Percentiles rank a stretch among this genome's conserved stretches.
Conservation (phyloP, 2,113 vertebrate genomes). For the Eidolon helvum region DNA sequence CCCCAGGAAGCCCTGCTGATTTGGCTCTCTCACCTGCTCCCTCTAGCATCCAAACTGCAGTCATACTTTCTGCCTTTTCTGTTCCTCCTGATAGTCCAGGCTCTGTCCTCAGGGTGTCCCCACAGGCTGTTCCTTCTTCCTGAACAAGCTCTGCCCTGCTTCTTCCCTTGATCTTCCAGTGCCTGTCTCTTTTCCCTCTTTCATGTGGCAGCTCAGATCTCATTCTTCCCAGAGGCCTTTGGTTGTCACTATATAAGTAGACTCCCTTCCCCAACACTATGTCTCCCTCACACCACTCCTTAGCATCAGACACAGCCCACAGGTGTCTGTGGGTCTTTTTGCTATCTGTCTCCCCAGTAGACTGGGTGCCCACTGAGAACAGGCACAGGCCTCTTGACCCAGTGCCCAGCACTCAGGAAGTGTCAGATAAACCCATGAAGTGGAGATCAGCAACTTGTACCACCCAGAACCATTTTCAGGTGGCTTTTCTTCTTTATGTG, state of each 20-base stretch:
- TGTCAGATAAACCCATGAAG: neutral
- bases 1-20: neutral
- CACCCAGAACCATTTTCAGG: neutral
- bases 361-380: neutral
- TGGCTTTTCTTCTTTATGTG: neutral
- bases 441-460: neutral
- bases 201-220: neutral
- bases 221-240: neutral
- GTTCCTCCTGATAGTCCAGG: neutral
- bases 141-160: neutral
- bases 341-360: neutral
- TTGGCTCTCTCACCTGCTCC: neutral
- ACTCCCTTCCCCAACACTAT: neutral
- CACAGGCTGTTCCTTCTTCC: neutral
- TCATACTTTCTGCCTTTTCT: neutral
- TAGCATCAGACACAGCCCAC: neutral
- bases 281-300: neutral
- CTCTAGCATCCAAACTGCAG: neutral
- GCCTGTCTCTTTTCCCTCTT: neutral
- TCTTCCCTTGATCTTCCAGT: neutral
- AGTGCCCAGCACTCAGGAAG: neutral
- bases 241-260: neutral
- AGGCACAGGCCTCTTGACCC: neutral
- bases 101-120: neutral
- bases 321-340: neutral